phyloP scores from a whole-genome alignment of 2,797 vertebrate genomes.

The Coranthus polyacanthus region DNA sequence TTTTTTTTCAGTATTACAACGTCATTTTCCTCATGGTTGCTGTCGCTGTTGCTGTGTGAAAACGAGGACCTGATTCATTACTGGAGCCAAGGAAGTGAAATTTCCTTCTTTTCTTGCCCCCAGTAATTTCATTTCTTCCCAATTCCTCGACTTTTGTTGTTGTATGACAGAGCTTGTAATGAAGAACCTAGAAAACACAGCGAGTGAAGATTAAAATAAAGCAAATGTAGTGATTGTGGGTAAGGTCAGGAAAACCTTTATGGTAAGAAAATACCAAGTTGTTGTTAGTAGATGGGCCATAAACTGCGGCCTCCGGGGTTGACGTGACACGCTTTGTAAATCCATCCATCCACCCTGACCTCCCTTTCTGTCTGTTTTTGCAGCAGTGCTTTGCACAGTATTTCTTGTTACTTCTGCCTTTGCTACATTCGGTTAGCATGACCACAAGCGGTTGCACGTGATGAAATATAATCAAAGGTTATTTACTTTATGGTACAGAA shows the following conservation, averaged over 20 bases:
- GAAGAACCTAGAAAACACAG: no score
- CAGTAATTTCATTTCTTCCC: background rate
- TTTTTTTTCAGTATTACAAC: background rate
- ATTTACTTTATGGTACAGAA: background rate
- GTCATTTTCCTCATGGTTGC: background rate
- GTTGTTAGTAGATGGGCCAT: background rate
- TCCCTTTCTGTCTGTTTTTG: background rate
- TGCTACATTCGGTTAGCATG: background rate
- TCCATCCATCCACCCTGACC: background rate
- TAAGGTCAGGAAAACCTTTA: background rate
- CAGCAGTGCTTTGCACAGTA: background rate
- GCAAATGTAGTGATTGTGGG: background rate
- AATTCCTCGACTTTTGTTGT: background rate
- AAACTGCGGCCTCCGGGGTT: background rate
- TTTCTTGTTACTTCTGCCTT: background rate
- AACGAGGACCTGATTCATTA: background rate
- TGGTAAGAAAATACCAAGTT: background rate
- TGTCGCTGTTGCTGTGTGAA: background rate
- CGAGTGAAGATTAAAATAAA: background rate
- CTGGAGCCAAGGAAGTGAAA: background rate
- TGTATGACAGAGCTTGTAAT: no score
- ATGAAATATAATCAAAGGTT: slow-evolving; percentile 1
- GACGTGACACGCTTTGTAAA: background rate
- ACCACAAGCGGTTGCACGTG: background rate
- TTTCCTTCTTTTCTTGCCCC: background rate